Evolutionary conservation across 2,888 invertebrate genomes (phyloP), one percentile per base, ranked within the genome.

Genomic region (Clusia tigrina): DNA sequence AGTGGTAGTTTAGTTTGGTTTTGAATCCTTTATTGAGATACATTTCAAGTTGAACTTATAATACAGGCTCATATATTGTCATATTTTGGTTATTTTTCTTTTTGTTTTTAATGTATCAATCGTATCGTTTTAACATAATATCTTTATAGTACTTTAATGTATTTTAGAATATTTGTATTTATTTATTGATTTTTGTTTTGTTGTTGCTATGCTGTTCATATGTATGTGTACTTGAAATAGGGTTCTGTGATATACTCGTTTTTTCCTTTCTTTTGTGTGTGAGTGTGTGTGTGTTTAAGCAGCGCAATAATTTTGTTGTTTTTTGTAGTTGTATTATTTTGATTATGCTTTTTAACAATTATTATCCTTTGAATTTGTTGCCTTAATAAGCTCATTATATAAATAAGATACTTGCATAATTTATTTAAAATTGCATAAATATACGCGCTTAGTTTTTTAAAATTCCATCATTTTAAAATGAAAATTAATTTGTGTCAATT

Each of bases 1-100:
- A n/a, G n/a, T n/a, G n/a, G n/a, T n/a, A n/a, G n/a, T n/a, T n/a
- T n/a, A 3, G 48, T 22, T 52, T 63, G 55, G 52, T 56, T 60
- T 32, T 74, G 74, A 74, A 71, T 76, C 71, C 76, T 77, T 76
- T 76, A 76, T 76, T 76, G 74, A 68, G 73, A 63, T 63, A 53
- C 62, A 63, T 53, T 63, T 56, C 59, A 60, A 56, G 53, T 62
- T 65, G 38, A 62, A 65, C 63, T 60, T 62, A 65, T 70, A 69
- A 61, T 74, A 74, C 74, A 77, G 77, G 79, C 78, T 76, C 72
- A 69, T 72, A 78, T 79, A 79, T 79, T 79, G 79, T 79, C 79
- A 74, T 71, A 74, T 74, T 73, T 70, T 73, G 62, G 55, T 70
- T 69, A 67, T 57, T 60, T 63, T 54, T 67, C 61, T 67, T 69